Evolutionary conservation across 2,797 vertebrate genomes (phyloP).

Genomic region (Rhodeus uyekii): DNA sequence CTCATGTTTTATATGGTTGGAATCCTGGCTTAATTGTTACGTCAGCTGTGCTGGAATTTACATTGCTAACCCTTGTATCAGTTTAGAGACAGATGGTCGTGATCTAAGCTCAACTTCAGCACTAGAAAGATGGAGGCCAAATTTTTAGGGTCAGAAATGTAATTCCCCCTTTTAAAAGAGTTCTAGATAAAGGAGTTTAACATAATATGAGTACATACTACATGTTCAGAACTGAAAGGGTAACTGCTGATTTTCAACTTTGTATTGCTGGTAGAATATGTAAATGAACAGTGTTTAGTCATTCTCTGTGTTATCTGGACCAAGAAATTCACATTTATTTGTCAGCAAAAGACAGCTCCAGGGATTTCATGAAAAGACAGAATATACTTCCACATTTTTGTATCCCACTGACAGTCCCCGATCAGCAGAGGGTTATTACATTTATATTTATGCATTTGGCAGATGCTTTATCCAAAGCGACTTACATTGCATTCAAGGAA

Average conservation of each 20-base stretch:
- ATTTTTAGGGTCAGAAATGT: neutral
- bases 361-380: neutral
- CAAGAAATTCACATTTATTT: neutral
- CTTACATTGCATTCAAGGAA: too few relatives aligned
- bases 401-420: neutral
- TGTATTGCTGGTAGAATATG: neutral
- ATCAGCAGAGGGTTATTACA: too few relatives aligned
- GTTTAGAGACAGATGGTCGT: neutral
- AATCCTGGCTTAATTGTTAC: conserved; percentile 19
- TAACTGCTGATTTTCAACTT: too few relatives aligned
- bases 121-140: neutral
- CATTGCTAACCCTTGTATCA: neutral
- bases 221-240: neutral
- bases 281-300: neutral
- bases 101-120: neutral
- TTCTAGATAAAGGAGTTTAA: neutral
- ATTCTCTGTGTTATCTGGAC: neutral
- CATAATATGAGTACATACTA: neutral
- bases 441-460: too few relatives aligned
- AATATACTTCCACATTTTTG: too few relatives aligned
- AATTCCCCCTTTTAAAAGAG: neutral
- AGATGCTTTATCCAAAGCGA: too few relatives aligned
- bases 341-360: neutral
- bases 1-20: conserved; percentile 18
- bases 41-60: conserved; percentile 22